Evolutionary conservation across 1,140 invertebrate species (phyloP).

Genomic region (Bombus terrestris): DNA sequence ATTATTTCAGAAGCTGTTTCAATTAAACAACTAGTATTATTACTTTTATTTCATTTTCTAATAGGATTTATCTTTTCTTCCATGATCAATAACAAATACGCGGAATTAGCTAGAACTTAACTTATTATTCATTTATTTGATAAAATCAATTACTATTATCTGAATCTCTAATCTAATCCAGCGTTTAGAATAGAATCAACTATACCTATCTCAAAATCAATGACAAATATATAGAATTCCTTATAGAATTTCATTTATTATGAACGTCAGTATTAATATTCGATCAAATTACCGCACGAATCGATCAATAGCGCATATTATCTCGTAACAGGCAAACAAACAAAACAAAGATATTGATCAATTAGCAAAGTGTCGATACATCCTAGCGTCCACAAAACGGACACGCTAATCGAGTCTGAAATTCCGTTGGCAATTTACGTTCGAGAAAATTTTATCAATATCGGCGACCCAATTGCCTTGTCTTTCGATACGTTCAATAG

Average conservation of each 20-base stretch:
- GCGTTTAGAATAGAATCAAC: too few relatives aligned
- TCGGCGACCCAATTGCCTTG: neutral
- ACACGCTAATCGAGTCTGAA: neutral
- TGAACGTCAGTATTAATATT: neutral
- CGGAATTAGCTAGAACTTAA: too few relatives aligned
- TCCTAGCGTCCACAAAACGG: neutral
- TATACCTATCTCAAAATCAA: neutral
- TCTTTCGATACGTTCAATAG: neutral
- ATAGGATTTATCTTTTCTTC: neutral
- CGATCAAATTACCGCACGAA: too few relatives aligned
- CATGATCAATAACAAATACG: too few relatives aligned
- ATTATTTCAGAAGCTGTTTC: neutral
- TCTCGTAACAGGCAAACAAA: neutral
- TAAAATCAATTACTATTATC: too few relatives aligned
- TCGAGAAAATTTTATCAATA: neutral
- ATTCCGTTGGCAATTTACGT: neutral
- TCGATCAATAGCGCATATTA: neutral
- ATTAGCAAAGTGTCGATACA: neutral
- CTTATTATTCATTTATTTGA: too few relatives aligned
- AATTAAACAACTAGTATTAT: neutral
- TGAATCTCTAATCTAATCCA: too few relatives aligned
- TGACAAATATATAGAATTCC: neutral
- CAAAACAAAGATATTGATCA: neutral
- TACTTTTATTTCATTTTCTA: neutral
- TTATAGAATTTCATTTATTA: neutral